Percentiles rank a stretch among this genome's conserved stretches.
Evolutionary conservation across 1,140 invertebrate species (phyloP).

Genomic region (Caerostris darwini): DNA sequence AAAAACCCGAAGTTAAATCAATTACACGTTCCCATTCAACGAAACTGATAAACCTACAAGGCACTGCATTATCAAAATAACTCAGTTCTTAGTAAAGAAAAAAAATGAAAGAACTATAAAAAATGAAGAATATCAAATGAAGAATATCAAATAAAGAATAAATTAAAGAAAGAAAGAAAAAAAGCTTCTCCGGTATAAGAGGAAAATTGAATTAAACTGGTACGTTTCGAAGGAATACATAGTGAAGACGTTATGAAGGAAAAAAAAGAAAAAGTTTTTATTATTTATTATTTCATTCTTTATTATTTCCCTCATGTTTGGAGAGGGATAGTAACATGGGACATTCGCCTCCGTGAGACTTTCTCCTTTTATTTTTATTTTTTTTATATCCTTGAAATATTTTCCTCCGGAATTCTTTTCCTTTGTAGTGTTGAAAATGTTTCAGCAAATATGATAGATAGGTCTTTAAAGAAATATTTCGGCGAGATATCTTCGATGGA

Average conservation of each 20-base stretch:
- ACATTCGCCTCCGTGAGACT: neutral
- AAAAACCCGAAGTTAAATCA: neutral
- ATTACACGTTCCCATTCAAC: neutral
- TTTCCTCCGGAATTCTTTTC: neutral
- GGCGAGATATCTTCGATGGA: neutral
- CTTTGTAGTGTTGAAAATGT: neutral
- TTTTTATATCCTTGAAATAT: neutral
- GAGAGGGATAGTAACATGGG: neutral
- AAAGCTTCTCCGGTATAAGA: neutral
- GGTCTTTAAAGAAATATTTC: conserved; percentile 21
- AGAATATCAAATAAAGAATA: neutral
- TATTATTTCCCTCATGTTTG: neutral
- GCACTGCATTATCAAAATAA: neutral
- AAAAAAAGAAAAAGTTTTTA: neutral
- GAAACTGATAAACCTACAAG: neutral
- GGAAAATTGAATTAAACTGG: conserved; percentile 61
- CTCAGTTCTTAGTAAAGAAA: neutral
- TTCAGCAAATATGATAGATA: conserved; percentile 23
- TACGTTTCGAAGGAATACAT: conserved; percentile 46
- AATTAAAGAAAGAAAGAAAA: too few species aligned
- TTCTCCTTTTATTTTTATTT: neutral
- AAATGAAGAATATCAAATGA: neutral
- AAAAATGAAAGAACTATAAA: neutral
- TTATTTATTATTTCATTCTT: neutral
- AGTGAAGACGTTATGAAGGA: conserved; percentile 18